phyloP scores from a whole-genome alignment of 1,140 invertebrate species.

The Dendrolimus kikuchii region DNA sequence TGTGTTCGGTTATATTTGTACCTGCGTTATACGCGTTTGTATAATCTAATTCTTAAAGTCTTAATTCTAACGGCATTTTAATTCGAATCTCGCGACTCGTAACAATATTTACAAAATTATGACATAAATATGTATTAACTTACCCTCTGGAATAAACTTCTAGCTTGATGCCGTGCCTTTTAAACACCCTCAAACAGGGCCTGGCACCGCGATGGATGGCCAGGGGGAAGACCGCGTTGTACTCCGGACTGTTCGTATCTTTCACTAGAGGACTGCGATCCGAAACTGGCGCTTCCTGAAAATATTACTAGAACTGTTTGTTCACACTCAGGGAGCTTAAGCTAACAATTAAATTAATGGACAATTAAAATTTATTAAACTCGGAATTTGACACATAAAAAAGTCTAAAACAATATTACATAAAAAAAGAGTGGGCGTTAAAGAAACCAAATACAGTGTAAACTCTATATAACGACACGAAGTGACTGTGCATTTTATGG shows the following conservation, averaged over 20 bases:
- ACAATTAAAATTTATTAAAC: too few species aligned
- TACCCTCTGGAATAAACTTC: slow-evolving; percentile 96
- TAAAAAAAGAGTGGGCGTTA: too few species aligned
- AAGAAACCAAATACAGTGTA: too few species aligned
- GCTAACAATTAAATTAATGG: too few species aligned
- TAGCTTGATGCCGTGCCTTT: slow-evolving; percentile 90
- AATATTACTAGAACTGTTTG: background rate
- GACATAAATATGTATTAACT: slow-evolving; percentile 45
- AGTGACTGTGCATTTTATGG: too few species aligned
- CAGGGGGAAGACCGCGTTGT: slow-evolving; percentile 84
- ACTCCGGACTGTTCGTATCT: slow-evolving; percentile 92
- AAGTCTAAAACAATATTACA: too few species aligned
- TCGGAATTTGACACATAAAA: too few species aligned
- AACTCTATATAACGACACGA: too few species aligned
- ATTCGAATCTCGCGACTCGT: background rate
- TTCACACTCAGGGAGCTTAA: too few species aligned
- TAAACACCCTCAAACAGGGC: slow-evolving; percentile 88
- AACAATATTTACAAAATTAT: background rate
- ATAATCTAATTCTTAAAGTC: too few species aligned
- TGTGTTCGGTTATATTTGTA: too few species aligned
- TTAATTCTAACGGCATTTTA: background rate
- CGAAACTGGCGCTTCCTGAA: slow-evolving; percentile 83
- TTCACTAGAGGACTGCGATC: slow-evolving; percentile 86
- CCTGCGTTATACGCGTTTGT: too few species aligned
- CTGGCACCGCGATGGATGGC: slow-evolving; percentile 86